Evolutionary conservation across 1,140 invertebrate genomes (phyloP).

Genomic region (Thereuonema tuberculata): DNA sequence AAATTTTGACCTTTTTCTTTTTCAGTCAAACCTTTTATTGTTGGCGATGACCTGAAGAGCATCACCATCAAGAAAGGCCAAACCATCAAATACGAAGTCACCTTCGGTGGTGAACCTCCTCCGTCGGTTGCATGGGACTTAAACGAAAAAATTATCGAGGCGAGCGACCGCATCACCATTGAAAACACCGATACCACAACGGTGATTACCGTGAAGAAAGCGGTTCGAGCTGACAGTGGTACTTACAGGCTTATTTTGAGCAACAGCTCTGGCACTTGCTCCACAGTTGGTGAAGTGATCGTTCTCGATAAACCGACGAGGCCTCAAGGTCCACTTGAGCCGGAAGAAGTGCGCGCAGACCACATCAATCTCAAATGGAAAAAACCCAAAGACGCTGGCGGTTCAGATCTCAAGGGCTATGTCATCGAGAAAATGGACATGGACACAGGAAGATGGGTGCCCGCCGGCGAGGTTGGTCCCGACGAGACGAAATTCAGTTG

Average conservation of each 20-base stretch:
- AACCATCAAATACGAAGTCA: constrained; percentile 81
- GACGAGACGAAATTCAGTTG: constrained; percentile 68
- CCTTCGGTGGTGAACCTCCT: constrained; percentile 87
- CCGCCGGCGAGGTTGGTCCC: constrained; percentile 70
- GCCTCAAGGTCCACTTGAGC: constrained; percentile 70
- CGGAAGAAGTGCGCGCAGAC: constrained; percentile 73
- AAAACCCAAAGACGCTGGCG: constrained; percentile 84
- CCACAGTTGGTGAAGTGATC: constrained; percentile 69
- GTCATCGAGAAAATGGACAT: constrained; percentile 93
- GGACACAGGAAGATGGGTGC: constrained; percentile 81
- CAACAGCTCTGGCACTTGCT: constrained; percentile 70
- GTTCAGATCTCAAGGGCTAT: constrained; percentile 85
- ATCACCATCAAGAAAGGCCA: constrained; percentile 89
- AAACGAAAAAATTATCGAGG: constrained; percentile 51
- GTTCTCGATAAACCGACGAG: constrained; percentile 75
- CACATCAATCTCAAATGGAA: constrained; percentile 92
- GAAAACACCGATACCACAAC: constrained; percentile 60
- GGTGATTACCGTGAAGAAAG: constrained; percentile 72
- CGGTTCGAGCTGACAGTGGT: constrained; percentile 72
- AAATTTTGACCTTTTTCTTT: constrained; percentile 7
- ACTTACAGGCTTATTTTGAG: constrained; percentile 72
- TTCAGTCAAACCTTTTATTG: constrained; percentile 75
- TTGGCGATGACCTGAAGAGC: constrained; percentile 68
- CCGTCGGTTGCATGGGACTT: constrained; percentile 73
- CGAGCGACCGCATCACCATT: constrained; percentile 38